Conservation (phyloP, 2,888 invertebrate genomes). For the Melieria picta region DNA sequence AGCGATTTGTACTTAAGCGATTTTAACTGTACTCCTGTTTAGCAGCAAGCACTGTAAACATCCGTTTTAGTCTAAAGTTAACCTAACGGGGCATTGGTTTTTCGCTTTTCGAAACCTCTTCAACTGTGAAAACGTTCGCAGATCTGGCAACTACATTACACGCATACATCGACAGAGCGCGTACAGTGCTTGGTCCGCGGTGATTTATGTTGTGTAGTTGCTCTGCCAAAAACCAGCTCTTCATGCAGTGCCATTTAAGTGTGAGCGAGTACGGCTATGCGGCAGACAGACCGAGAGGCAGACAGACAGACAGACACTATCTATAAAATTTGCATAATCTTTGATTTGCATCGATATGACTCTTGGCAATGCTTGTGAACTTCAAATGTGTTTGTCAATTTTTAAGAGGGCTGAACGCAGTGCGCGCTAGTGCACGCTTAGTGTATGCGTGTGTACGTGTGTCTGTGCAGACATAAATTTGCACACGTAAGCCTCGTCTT, state of each 20-base stretch:
- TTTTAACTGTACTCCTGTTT: no score
- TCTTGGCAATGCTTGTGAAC: slow-evolving; percentile 35
- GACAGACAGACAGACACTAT: slow-evolving; percentile 31
- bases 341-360: slow-evolving; percentile 36
- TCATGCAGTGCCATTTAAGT: background rate
- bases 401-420: background rate
- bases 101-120: no score
- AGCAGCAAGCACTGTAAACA: no score
- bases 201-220: slow-evolving; percentile 4
- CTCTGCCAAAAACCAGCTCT: no score
- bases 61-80: no score
- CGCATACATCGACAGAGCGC: no score
- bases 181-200: background rate
- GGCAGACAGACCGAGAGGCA: background rate
- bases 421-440: background rate
- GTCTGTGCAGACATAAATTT: background rate
- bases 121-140: no score
- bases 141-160: no score
- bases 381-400: slow-evolving; percentile 9
- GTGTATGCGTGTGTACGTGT: slow-evolving; percentile 19
- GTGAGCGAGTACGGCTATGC: background rate
- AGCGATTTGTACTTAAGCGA: no score
- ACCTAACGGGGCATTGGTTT: no score
- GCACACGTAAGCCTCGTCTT: no score
- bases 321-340: slow-evolving; percentile 41